Evolutionary conservation across 2,888 invertebrate genomes (phyloP).

Genomic region (Pasiphila rectangulata): DNA sequence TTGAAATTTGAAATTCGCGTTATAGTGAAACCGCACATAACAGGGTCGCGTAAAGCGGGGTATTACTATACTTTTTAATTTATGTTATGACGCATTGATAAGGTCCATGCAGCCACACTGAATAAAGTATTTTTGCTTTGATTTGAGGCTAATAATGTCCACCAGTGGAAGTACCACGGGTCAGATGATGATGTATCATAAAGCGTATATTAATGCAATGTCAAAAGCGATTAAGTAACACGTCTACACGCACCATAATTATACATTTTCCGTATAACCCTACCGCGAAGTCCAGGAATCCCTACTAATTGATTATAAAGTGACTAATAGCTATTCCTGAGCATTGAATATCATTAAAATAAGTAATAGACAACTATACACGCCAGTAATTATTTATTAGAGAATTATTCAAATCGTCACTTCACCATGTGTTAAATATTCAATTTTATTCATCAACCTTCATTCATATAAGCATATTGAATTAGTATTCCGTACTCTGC

Average conservation of each 20-base stretch:
- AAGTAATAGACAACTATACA: slow-evolving; percentile 26
- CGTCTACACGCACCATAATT: background rate
- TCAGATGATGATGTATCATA: too few species aligned
- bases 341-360: slow-evolving; percentile 25
- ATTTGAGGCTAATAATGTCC: too few species aligned
- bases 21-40: too few species aligned
- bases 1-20: too few species aligned
- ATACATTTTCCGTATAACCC: slow-evolving; percentile 8
- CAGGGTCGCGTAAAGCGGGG: too few species aligned
- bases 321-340: slow-evolving; percentile 24
- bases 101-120: too few species aligned
- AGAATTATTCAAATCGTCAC: slow-evolving; percentile 31
- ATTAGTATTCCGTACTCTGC: slow-evolving; percentile 32
- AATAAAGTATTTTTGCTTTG: too few species aligned
- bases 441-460: slow-evolving; percentile 37
- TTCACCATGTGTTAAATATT: slow-evolving; percentile 39
- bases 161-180: too few species aligned
- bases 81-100: too few species aligned
- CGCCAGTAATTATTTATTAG: slow-evolving; percentile 33
- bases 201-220: too few species aligned
- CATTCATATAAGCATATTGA: slow-evolving; percentile 31
- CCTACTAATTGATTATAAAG: slow-evolving; percentile 44
- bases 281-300: slow-evolving; percentile 22
- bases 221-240: background rate
- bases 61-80: too few species aligned